These are phyloP conservation scores for Ectropis grisescens DNA, from an alignment of 1,140 invertebrate species.

Conservation along the genomic window DNA sequence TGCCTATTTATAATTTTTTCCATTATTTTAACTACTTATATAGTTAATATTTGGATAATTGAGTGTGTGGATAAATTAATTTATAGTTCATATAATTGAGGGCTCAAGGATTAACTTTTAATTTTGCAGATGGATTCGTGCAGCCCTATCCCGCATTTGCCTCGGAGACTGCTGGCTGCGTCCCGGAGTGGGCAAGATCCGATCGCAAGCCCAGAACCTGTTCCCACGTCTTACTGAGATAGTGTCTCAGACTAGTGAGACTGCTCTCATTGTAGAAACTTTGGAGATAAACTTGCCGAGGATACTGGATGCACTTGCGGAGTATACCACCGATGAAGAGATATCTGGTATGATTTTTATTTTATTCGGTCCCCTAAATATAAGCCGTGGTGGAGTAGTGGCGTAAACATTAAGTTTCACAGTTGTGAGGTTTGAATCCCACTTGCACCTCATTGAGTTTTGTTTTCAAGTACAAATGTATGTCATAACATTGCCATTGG, in stretches of 20 bases:
- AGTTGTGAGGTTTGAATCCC: no score
- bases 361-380: not conserved
- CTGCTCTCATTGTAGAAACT: constrained; percentile 52
- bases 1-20: no score
- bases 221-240: constrained; percentile 58
- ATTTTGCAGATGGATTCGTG: constrained; percentile 56
- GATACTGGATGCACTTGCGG: constrained; percentile 50
- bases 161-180: constrained; percentile 61
- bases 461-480: no score
- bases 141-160: constrained; percentile 53
- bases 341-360: constrained; percentile 38
- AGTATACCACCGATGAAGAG: constrained; percentile 65
- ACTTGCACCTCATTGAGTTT: no score
- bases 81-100: no score
- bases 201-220: constrained; percentile 55
- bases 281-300: constrained; percentile 57
- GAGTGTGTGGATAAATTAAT: no score
- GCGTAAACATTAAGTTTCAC: not conserved
- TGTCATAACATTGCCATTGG: not conserved
- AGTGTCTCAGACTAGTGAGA: constrained; percentile 37
- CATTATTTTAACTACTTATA: no score
- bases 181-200: constrained; percentile 57
- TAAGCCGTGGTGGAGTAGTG: not conserved
- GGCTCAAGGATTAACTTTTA: no score
- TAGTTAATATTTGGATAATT: no score